Evolutionary conservation across 2,888 invertebrate genomes (phyloP).

Genomic region (Oscheius sp.): DNA sequence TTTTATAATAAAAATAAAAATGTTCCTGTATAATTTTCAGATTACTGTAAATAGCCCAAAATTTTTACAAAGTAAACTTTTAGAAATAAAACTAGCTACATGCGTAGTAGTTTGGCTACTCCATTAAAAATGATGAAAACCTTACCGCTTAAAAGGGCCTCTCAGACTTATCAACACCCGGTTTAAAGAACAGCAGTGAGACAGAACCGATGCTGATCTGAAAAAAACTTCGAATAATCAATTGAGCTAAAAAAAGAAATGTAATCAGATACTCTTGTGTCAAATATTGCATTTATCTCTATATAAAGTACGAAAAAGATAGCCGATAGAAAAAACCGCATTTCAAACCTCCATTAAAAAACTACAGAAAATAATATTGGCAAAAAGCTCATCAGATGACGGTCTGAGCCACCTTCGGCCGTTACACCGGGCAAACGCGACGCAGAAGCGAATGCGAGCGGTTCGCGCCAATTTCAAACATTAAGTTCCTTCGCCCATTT

Average conservation of each 20-base stretch:
- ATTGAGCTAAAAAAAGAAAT: no score
- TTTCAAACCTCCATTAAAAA: background rate
- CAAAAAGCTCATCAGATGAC: background rate
- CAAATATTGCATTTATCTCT: background rate
- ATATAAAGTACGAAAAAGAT: background rate
- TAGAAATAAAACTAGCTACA: no score
- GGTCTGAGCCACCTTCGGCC: background rate
- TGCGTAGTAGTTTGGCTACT: no score
- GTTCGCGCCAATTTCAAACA: conserved; percentile 15
- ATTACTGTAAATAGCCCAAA: no score
- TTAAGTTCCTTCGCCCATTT: background rate
- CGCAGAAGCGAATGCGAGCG: background rate
- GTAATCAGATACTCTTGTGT: background rate
- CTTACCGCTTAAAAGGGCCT: no score
- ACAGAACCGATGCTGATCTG: no score
- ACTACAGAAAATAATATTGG: background rate
- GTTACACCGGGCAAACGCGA: conserved; percentile 1
- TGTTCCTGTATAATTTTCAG: no score
- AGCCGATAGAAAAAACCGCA: background rate
- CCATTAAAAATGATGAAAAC: no score
- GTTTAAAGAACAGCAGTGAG: no score
- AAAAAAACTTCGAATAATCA: no score
- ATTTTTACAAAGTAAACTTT: no score
- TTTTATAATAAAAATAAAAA: background rate
- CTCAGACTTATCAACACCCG: no score